Percentiles rank a stretch among this genome's conserved stretches.
These are phyloP conservation scores for Cavia aperea DNA, from an alignment of 2,113 vertebrate species.

Conservation along the genomic window DNA sequence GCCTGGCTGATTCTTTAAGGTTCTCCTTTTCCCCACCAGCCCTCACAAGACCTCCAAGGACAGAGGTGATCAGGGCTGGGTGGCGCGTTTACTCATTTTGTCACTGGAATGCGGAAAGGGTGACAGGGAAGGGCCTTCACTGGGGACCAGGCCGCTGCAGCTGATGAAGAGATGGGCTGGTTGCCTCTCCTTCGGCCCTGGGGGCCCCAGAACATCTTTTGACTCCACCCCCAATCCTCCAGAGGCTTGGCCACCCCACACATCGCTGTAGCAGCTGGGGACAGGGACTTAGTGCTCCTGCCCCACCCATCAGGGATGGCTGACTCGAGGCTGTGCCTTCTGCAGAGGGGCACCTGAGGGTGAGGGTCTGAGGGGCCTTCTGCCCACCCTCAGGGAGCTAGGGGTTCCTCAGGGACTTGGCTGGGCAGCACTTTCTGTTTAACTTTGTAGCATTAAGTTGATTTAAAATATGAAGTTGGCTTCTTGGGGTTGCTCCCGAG, in stretches of 20 bases:
- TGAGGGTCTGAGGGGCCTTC: not conserved
- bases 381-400: slow-evolving; percentile 44
- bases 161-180: not conserved
- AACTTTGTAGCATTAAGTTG: slow-evolving; percentile 66
- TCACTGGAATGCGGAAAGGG: not conserved
- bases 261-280: not conserved
- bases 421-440: slow-evolving; percentile 55
- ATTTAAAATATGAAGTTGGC: slow-evolving; percentile 45
- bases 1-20: not conserved
- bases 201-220: not conserved
- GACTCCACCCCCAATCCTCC: not conserved
- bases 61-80: not conserved
- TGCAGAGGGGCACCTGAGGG: not conserved
- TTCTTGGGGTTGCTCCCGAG: not conserved
- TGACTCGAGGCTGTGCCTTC: slow-evolving; percentile 17
- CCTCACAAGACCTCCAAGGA: not conserved
- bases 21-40: not conserved
- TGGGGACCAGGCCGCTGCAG: not conserved
- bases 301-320: not conserved
- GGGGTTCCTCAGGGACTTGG: slow-evolving; percentile 43
- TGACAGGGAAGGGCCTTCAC: not conserved
- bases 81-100: not conserved
- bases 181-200: not conserved
- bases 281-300: not conserved
- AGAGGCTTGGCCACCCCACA: not conserved